phyloP scores from a whole-genome alignment of 1,140 invertebrate species.

The Cyclina sinensis region DNA sequence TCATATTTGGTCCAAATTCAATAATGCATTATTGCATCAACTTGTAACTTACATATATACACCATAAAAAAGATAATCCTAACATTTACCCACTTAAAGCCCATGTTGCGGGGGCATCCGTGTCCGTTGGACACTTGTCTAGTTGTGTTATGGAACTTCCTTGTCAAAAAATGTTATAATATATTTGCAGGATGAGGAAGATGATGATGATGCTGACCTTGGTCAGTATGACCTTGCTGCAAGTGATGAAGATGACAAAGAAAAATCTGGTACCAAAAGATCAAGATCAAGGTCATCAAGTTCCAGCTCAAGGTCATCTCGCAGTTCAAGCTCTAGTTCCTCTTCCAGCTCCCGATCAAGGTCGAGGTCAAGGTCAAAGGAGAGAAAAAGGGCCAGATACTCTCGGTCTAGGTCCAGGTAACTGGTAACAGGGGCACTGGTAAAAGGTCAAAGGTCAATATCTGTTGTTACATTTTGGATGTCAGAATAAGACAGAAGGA shows the following conservation, averaged over 20 bases:
- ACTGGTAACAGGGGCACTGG: conserved; percentile 69
- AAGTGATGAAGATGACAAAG: conserved; percentile 68
- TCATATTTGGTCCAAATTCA: too few relatives aligned
- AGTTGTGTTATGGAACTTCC: too few relatives aligned
- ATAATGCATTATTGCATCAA: too few relatives aligned
- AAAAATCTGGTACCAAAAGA: conserved; percentile 6
- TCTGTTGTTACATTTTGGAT: conserved; percentile 22
- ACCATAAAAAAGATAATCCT: too few relatives aligned
- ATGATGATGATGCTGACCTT: conserved; percentile 88
- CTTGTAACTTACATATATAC: too few relatives aligned
- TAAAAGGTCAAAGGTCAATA: conserved; percentile 67
- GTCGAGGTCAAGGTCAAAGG: conserved; percentile 39
- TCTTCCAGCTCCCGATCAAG: conserved; percentile 28
- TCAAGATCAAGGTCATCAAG: conserved; percentile 54
- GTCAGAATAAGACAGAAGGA: neutral
- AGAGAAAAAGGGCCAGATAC: conserved; percentile 15
- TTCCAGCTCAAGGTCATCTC: conserved; percentile 62
- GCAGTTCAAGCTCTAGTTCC: conserved; percentile 33
- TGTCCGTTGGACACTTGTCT: too few relatives aligned
- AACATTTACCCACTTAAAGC: too few relatives aligned
- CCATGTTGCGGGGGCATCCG: too few relatives aligned
- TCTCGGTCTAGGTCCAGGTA: conserved; percentile 72
- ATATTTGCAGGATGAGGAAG: conserved; percentile 55
- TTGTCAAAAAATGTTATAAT: too few relatives aligned
- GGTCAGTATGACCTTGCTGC: conserved; percentile 94